Conservation (phyloP, 2,113 vertebrate species). For the Nothocercus julius region DNA sequence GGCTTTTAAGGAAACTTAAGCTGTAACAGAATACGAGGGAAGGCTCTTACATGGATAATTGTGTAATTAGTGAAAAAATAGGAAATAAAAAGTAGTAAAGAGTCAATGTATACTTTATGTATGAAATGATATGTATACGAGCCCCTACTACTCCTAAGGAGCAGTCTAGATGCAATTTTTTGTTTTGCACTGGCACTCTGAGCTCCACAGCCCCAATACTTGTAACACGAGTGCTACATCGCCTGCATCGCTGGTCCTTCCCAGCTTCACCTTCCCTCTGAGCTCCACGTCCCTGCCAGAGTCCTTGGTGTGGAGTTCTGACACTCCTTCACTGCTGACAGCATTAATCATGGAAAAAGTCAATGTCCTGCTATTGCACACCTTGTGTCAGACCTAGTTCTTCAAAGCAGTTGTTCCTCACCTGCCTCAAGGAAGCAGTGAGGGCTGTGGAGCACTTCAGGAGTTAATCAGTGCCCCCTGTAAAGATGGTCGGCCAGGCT, state of each 20-base stretch:
- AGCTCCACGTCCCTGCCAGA: background rate
- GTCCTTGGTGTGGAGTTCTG: background rate
- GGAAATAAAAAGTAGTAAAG: background rate
- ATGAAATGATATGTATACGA: background rate
- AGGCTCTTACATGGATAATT: background rate
- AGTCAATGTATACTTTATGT: background rate
- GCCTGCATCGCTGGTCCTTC: background rate
- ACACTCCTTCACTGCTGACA: fast-evolving
- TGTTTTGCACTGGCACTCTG: background rate
- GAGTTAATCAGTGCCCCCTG: background rate
- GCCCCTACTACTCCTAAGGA: background rate
- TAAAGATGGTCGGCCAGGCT: background rate
- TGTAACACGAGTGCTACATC: background rate
- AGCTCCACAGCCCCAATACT: background rate
- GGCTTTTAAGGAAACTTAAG: background rate
- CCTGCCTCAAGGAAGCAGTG: background rate
- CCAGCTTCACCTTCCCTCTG: too few species aligned
- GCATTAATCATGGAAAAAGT: background rate
- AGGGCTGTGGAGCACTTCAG: background rate
- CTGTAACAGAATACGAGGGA: background rate
- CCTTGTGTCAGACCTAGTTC: background rate
- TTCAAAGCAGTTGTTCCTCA: background rate
- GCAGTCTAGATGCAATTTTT: background rate
- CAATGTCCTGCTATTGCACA: background rate
- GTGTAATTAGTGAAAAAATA: background rate